phyloP scores from a whole-genome alignment of 2,113 vertebrate genomes.

The Epinephelus cyanopodus region DNA sequence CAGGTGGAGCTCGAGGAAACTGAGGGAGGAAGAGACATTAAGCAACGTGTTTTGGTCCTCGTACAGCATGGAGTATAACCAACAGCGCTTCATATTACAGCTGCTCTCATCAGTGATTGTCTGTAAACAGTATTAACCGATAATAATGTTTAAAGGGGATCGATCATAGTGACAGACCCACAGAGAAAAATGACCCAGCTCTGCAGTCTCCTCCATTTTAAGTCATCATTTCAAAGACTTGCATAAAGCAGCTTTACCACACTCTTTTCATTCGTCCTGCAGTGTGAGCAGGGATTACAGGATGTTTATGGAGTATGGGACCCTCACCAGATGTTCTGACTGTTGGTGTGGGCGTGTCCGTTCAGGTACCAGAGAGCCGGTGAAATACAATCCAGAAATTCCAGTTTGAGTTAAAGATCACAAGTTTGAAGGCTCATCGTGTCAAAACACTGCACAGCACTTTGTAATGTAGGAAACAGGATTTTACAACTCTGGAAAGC shows the following conservation, averaged over 20 bases:
- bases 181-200: no score
- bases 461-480: background rate
- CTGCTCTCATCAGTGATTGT: background rate
- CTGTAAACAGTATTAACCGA: no score
- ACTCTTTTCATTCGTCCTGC: no score
- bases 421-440: background rate
- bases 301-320: no score
- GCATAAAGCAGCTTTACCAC: no score
- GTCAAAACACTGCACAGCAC: background rate
- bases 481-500: background rate
- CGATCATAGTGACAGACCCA: no score
- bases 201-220: no score
- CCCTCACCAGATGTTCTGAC: background rate
- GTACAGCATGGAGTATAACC: background rate
- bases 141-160: no score
- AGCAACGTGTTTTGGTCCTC: background rate
- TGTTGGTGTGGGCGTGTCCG: background rate
- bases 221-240: no score
- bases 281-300: no score
- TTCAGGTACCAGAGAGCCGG: background rate
- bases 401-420: background rate
- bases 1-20: constrained; percentile 19
- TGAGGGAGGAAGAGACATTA: background rate
- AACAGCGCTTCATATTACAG: background rate
- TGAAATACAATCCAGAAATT: background rate